Conservation (phyloP, 2,797 vertebrate genomes). For the Sarcoramphus papa region DNA sequence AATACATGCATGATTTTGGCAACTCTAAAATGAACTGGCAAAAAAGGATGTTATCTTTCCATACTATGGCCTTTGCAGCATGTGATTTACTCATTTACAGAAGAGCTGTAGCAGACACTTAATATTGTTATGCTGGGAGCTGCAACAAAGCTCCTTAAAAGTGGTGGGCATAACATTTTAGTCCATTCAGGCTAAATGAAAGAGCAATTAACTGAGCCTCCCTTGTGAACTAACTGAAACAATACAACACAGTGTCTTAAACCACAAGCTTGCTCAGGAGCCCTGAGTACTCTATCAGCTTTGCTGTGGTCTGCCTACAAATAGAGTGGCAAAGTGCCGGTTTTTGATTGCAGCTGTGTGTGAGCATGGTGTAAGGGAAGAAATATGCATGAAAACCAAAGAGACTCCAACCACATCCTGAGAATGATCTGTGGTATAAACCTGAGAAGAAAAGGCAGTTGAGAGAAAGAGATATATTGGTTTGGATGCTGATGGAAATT, state of each 20-base stretch:
- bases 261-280: neutral
- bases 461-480: neutral
- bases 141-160: neutral
- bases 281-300: neutral
- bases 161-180: neutral
- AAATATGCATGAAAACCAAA: neutral
- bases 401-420: neutral
- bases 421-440: neutral
- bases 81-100: neutral
- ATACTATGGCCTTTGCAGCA: neutral
- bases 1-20: neutral
- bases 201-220: neutral
- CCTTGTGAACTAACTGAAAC: neutral
- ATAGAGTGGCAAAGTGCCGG: neutral
- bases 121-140: neutral
- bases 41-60: neutral
- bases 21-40: neutral
- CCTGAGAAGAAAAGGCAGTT: neutral
- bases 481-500: neutral
- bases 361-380: neutral
- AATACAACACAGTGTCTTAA: neutral
- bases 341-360: neutral
- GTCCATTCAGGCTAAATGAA: neutral
- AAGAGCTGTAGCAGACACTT: neutral
- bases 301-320: neutral